Percentiles rank a stretch among this genome's conserved stretches.
phyloP scores from a whole-genome alignment of 2,888 invertebrate species.

The Lithophane ornitopus region DNA sequence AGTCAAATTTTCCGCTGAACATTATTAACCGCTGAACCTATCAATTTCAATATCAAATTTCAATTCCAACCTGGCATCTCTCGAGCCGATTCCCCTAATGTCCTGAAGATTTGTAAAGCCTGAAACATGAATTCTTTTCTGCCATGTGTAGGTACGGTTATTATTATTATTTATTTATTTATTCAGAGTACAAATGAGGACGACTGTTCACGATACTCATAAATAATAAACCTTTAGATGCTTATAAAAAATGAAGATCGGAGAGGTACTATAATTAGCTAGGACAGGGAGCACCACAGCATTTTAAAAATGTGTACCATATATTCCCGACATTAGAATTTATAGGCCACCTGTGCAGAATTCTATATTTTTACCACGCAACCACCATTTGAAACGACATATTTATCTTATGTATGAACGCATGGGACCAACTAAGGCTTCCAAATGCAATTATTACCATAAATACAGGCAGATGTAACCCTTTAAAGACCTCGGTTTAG shows the following conservation, averaged over 20 bases:
- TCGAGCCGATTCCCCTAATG: not conserved
- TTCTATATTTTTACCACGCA: conserved; percentile 32
- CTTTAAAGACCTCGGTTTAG: conserved; percentile 72
- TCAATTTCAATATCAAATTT: no score
- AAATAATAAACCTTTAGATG: not conserved
- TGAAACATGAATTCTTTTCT: not conserved
- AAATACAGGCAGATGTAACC: conserved; percentile 72
- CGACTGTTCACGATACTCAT: not conserved
- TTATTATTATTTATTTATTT: no score
- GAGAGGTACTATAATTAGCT: not conserved
- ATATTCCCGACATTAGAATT: conserved; percentile 50
- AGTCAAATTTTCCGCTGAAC: no score
- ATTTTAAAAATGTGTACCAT: conserved; percentile 4
- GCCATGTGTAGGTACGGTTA: not conserved
- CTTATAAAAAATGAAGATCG: not conserved
- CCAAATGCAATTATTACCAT: conserved; percentile 71
- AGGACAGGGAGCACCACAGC: not conserved
- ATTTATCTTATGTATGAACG: conserved; percentile 65
- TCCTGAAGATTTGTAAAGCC: not conserved
- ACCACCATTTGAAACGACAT: conserved; percentile 22
- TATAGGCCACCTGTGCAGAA: conserved; percentile 52
- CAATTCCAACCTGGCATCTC: no score
- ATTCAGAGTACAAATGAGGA: no score
- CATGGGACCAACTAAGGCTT: conserved; percentile 47
- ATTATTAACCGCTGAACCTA: no score